Conservation (phyloP, 2,797 vertebrate genomes). For the Hoplostethus mediterraneus region DNA sequence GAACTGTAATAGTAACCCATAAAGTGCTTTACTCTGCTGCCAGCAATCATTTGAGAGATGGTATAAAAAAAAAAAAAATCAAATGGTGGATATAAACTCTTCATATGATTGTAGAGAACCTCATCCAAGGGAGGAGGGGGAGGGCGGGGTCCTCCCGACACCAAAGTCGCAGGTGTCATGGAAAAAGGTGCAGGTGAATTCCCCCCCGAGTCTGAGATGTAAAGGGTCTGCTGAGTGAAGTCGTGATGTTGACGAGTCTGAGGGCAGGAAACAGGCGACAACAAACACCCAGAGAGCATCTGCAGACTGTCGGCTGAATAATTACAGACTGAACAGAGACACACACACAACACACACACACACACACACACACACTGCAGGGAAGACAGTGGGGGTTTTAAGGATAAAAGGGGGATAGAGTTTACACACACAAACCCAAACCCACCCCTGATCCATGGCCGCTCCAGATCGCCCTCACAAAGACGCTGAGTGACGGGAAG, state of each 20-base stretch:
- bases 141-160: neutral
- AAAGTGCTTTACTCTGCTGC: no score
- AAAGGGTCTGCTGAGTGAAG: conserved; percentile 43
- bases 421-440: conserved; percentile 54
- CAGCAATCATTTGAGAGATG: no score
- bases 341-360: conserved; percentile 27
- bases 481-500: conserved; percentile 76
- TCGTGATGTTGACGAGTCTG: conserved; percentile 40
- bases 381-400: conserved; percentile 46
- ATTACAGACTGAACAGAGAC: conserved; percentile 72
- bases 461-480: conserved; percentile 64
- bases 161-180: conserved; percentile 11
- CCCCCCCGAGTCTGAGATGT: conserved; percentile 21
- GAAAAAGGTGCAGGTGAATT: conserved; percentile 39
- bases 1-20: no score
- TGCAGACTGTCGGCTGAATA: conserved; percentile 67
- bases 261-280: conserved; percentile 64
- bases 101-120: neutral
- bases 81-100: neutral
- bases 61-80: no score
- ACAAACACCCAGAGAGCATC: conserved; percentile 69
- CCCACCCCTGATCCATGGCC: conserved; percentile 2
- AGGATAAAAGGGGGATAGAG: conserved; percentile 70
- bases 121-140: neutral
- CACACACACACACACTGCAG: conserved; percentile 28